Conservation (phyloP, 2,888 invertebrate genomes). For the Empis livida region DNA sequence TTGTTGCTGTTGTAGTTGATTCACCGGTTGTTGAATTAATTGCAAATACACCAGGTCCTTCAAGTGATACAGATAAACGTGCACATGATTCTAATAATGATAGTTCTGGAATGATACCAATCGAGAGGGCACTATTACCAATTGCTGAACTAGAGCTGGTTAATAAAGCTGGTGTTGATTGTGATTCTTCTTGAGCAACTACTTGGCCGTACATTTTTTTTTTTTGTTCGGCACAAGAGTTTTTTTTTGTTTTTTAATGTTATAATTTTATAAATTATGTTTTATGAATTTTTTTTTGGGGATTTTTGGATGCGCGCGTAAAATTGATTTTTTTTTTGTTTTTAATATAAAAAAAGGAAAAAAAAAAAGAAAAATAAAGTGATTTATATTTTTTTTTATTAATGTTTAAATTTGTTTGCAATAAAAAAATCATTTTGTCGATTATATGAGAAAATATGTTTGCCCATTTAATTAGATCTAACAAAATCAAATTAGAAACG, state of each 20-base stretch:
- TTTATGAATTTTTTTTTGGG: neutral
- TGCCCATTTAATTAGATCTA: no score
- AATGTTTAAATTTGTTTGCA: no score
- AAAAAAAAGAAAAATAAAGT: no score
- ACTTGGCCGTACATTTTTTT: slow-evolving; percentile 38
- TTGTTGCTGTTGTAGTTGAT: slow-evolving; percentile 3
- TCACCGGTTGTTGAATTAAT: slow-evolving; percentile 24
- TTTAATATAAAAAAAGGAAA: no score
- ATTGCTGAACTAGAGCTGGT: slow-evolving; percentile 48
- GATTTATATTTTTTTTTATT: no score
- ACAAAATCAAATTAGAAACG: no score
- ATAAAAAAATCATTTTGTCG: no score
- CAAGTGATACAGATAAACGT: slow-evolving; percentile 73
- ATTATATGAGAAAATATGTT: no score
- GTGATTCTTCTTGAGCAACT: slow-evolving; percentile 79
- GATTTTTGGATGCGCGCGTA: neutral
- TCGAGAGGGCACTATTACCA: slow-evolving; percentile 45
- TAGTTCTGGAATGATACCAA: slow-evolving; percentile 78
- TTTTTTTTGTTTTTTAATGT: neutral
- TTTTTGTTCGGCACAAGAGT: neutral
- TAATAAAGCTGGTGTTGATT: slow-evolving; percentile 73
- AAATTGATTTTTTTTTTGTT: neutral
- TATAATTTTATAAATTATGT: neutral
- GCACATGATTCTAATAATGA: slow-evolving; percentile 76
- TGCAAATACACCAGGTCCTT: slow-evolving; percentile 66